Evolutionary conservation across 2,888 invertebrate species (phyloP).

Genomic region (Baronia brevicornis): DNA sequence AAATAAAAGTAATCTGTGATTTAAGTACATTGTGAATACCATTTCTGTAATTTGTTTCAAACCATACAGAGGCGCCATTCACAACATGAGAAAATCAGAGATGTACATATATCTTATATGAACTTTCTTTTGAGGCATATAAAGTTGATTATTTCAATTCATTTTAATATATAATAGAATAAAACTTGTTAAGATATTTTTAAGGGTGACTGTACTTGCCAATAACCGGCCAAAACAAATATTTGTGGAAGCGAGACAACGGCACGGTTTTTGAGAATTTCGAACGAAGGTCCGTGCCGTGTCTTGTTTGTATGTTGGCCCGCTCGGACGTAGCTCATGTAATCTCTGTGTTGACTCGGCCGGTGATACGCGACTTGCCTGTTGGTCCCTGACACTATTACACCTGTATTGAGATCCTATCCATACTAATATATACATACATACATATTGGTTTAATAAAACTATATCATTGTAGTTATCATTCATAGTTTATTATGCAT

Average conservation of each 20-base stretch:
- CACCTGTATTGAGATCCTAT: constrained; percentile 16
- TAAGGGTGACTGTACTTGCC: constrained; percentile 41
- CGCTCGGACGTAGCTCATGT: constrained; percentile 34
- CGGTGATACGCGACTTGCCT: constrained; percentile 25
- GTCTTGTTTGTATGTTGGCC: constrained; percentile 35
- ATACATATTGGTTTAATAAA: constrained; percentile 3
- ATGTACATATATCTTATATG: too few relatives aligned
- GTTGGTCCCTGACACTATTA: constrained; percentile 26
- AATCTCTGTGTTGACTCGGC: constrained; percentile 51
- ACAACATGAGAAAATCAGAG: too few relatives aligned
- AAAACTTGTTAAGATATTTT: constrained; percentile 17
- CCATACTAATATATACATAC: constrained; percentile 8
- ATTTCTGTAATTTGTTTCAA: too few relatives aligned
- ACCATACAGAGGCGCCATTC: too few relatives aligned
- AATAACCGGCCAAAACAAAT: constrained; percentile 67
- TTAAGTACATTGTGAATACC: too few relatives aligned
- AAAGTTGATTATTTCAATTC: too few relatives aligned
- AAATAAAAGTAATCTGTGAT: too few relatives aligned
- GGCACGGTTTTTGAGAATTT: constrained; percentile 69
- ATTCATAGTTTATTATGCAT: too few relatives aligned
- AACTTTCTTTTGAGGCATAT: too few relatives aligned
- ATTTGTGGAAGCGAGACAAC: constrained; percentile 64
- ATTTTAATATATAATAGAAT: constrained; percentile 1
- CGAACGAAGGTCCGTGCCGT: constrained; percentile 52
- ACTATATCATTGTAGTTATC: too few relatives aligned